Percentiles rank a stretch among this genome's conserved stretches.
These are phyloP conservation scores for Tiaroga cobitis DNA, from an alignment of 2,797 vertebrate species.

Conservation along the genomic window DNA sequence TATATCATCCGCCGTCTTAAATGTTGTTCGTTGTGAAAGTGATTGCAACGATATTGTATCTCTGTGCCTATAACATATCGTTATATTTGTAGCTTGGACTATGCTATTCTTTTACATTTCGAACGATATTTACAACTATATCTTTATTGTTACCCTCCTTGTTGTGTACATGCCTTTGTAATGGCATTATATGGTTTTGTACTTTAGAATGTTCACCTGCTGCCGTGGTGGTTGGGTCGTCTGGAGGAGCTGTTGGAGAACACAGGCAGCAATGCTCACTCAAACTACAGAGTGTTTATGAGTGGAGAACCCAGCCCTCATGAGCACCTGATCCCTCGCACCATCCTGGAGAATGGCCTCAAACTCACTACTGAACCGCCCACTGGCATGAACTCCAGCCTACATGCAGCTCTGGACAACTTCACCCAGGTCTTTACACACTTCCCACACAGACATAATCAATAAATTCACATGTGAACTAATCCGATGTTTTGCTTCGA, in stretches of 20 bases:
- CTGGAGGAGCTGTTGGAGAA: conserved; percentile 81
- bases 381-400: conserved; percentile 80
- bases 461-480: neutral
- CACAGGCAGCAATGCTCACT: conserved; percentile 71
- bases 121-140: neutral
- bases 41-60: neutral
- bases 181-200: neutral
- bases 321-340: conserved; percentile 82
- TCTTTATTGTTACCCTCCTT: neutral
- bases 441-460: neutral
- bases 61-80: neutral
- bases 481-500: neutral
- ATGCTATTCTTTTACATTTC: neutral
- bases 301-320: conserved; percentile 78
- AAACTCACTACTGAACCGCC: conserved; percentile 86
- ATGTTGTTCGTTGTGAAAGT: neutral
- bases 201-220: conserved; percentile 81
- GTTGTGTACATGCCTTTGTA: neutral
- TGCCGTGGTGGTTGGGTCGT: conserved; percentile 79
- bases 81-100: neutral
- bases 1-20: no score
- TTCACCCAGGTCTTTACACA: conserved; percentile 77
- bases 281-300: conserved; percentile 81
- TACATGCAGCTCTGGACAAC: conserved; percentile 81
- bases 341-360: conserved; percentile 83